A percentile compares a stretch with the other conserved stretches of the same genome.
Conservation (phyloP, 2,888 invertebrate genomes). For the Cantharis rufa region DNA sequence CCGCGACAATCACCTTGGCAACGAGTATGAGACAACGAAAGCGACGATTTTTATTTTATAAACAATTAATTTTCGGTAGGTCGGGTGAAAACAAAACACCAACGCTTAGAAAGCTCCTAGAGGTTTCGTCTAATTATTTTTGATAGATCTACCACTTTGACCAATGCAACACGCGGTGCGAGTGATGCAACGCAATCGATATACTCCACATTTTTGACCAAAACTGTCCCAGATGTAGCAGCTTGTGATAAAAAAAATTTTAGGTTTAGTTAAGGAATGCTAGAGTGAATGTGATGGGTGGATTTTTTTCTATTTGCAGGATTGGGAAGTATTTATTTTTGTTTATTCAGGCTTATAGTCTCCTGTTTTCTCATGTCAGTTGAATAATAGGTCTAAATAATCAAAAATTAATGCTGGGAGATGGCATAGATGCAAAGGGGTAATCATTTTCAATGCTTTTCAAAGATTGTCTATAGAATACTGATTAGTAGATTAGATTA, state of each 20-base stretch:
- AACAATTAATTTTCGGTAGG: not conserved
- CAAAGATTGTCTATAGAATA: too few species aligned
- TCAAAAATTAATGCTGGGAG: too few species aligned
- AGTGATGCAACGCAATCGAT: not conserved
- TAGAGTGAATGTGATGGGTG: not conserved
- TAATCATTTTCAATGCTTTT: too few species aligned
- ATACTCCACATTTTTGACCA: not conserved
- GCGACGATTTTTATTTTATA: not conserved
- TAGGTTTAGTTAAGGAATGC: not conserved
- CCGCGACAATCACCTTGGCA: conserved; percentile 67
- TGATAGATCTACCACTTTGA: not conserved
- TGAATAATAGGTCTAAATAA: too few species aligned
- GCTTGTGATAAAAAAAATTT: not conserved
- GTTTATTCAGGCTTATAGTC: too few species aligned
- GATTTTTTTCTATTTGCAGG: too few species aligned
- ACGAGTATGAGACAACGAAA: conserved; percentile 73
- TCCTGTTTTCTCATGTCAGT: too few species aligned
- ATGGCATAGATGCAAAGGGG: too few species aligned
- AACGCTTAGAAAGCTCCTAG: not conserved
- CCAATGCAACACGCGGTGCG: not conserved
- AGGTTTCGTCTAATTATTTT: not conserved
- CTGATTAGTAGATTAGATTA: too few species aligned
- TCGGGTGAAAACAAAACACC: not conserved
- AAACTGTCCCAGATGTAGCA: not conserved
- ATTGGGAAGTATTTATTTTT: too few species aligned